Conservation (phyloP, 1,140 invertebrate genomes). For the Dendroctonus ponderosae region DNA sequence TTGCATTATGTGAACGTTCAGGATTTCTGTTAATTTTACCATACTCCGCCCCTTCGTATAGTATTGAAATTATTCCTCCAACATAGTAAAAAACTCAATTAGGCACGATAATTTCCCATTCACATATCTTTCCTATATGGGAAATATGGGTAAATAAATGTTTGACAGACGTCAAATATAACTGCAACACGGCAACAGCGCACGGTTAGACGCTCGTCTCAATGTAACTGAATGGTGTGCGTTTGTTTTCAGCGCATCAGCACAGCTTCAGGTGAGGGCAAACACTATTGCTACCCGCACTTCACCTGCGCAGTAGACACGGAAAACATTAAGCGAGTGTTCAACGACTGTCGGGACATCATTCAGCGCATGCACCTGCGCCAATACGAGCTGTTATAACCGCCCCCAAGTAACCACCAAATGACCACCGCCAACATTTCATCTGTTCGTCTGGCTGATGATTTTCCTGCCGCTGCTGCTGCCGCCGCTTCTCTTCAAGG, state of each 20-base stretch:
- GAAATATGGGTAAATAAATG: too few species aligned
- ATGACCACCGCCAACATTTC: neutral
- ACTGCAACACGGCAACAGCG: too few species aligned
- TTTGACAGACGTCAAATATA: too few species aligned
- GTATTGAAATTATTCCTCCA: too few species aligned
- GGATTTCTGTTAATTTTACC: too few species aligned
- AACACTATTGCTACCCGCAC: constrained; percentile 99
- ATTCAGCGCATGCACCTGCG: constrained; percentile 99
- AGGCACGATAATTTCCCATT: too few species aligned
- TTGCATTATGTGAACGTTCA: too few species aligned
- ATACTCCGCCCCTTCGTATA: too few species aligned
- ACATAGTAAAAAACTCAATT: too few species aligned
- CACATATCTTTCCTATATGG: too few species aligned
- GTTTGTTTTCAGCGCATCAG: constrained; percentile 86
- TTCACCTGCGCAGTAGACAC: constrained; percentile 99
- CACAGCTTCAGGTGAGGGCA: constrained; percentile 95
- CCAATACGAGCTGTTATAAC: constrained; percentile 99
- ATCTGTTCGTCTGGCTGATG: neutral
- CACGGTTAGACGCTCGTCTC: too few species aligned
- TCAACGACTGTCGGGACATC: constrained; percentile 99
- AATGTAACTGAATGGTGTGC: neutral
- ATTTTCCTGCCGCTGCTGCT: neutral
- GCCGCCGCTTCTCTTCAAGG: neutral
- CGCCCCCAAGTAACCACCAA: constrained; percentile 28
- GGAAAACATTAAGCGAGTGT: constrained; percentile 99